phyloP scores from a whole-genome alignment of 2,797 vertebrate genomes.

The Phrynocephalus vlangalii region DNA sequence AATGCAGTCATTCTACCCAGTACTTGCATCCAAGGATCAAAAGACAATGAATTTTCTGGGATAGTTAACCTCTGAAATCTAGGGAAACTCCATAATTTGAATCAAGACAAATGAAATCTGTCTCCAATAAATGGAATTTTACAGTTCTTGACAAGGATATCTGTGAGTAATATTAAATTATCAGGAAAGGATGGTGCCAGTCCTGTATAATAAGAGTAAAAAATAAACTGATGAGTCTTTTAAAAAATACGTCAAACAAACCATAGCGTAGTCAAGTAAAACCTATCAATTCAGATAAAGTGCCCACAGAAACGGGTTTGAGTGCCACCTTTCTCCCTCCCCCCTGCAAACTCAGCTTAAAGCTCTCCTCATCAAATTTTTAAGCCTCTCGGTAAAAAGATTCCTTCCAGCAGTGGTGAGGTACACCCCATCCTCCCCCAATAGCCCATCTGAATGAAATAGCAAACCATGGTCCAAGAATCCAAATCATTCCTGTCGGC shows the following conservation, averaged over 20 bases:
- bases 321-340: too few species aligned
- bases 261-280: constrained; percentile 1
- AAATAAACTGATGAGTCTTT: constrained; percentile 20
- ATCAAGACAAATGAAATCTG: neutral
- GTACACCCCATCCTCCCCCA: too few species aligned
- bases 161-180: neutral
- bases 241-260: neutral
- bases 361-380: too few species aligned
- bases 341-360: too few species aligned
- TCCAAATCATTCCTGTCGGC: too few species aligned
- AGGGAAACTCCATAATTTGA: neutral
- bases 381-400: too few species aligned
- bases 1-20: neutral
- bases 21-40: neutral
- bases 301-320: neutral
- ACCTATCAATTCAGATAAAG: constrained; percentile 25
- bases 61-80: neutral
- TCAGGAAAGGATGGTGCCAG: neutral
- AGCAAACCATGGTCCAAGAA: too few species aligned
- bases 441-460: too few species aligned
- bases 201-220: neutral
- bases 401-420: too few species aligned
- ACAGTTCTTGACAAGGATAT: neutral
- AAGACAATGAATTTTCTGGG: neutral
- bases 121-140: neutral